These are phyloP conservation scores for Lichenostomus cassidix DNA, from an alignment of 2,113 vertebrate species.

Conservation along the genomic window DNA sequence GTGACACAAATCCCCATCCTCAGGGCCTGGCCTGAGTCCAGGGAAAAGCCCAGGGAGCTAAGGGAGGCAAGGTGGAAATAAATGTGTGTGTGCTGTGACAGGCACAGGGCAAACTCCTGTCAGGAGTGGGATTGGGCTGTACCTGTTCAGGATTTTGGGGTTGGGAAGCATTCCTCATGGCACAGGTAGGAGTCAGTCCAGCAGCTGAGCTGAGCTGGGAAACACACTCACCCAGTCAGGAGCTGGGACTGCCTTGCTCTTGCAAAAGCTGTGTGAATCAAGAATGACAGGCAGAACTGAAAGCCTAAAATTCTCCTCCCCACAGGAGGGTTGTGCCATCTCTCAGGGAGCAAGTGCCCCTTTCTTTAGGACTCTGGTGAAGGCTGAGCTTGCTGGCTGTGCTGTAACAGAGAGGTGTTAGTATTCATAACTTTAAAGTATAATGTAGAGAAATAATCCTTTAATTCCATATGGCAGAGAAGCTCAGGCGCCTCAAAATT, in stretches of 20 bases:
- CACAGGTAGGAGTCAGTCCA: rapidly evolving
- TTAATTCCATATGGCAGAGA: conserved; percentile 49
- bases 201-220: neutral
- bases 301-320: neutral
- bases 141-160: neutral
- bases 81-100: no score
- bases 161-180: neutral
- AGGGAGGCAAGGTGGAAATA: neutral
- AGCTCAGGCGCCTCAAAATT: neutral
- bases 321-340: neutral
- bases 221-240: neutral
- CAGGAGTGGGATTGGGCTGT: neutral
- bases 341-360: neutral
- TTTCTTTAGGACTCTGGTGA: neutral
- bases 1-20: neutral
- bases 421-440: conserved; percentile 29
- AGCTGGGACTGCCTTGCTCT: neutral
- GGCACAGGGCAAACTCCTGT: neutral
- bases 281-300: neutral
- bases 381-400: neutral
- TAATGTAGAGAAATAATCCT: conserved; percentile 50
- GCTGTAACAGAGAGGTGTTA: neutral
- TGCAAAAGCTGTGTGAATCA: neutral
- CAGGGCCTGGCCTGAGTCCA: neutral
- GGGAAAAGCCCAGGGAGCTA: neutral